Conservation (phyloP, 1,140 invertebrate genomes). For the Riptortus pedestris region DNA sequence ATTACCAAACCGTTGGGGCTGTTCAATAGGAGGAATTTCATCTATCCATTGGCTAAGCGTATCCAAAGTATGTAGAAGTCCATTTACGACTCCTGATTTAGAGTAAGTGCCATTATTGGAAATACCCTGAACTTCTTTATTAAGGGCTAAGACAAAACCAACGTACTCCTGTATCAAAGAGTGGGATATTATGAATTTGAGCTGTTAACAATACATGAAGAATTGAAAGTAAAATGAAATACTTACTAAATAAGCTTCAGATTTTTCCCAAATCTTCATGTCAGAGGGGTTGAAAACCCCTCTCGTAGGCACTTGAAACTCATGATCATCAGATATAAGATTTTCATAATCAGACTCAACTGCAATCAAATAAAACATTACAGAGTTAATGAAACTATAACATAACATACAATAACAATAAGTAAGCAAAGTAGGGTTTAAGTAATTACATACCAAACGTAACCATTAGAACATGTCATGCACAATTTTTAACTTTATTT, state of each 20-base stretch:
- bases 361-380: not conserved
- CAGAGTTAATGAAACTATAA: not conserved
- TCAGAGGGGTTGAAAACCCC: slow-evolving; percentile 57
- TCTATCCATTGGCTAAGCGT: slow-evolving; percentile 64
- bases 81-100: slow-evolving; percentile 49
- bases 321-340: slow-evolving; percentile 39
- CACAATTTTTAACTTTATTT: too few species aligned
- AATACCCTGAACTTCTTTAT: slow-evolving; percentile 73
- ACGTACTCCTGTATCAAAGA: slow-evolving; percentile 51
- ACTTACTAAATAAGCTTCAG: slow-evolving; percentile 59
- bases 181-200: not conserved
- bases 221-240: not conserved
- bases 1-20: slow-evolving; percentile 94
- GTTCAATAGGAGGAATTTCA: slow-evolving; percentile 80
- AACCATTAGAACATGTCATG: slow-evolving; percentile 4
- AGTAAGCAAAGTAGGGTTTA: not conserved
- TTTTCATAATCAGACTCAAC: not conserved
- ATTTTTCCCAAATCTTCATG: slow-evolving; percentile 70
- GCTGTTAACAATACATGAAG: not conserved
- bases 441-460: not conserved
- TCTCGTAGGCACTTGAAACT: slow-evolving; percentile 55
- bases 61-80: slow-evolving; percentile 58
- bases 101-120: slow-evolving; percentile 52
- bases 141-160: slow-evolving; percentile 75
- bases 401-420: not conserved